Percentiles rank a stretch among this genome's conserved stretches.
Evolutionary conservation across 2,113 vertebrate species (phyloP).

Genomic region (Pangasianodon hypophthalmus): DNA sequence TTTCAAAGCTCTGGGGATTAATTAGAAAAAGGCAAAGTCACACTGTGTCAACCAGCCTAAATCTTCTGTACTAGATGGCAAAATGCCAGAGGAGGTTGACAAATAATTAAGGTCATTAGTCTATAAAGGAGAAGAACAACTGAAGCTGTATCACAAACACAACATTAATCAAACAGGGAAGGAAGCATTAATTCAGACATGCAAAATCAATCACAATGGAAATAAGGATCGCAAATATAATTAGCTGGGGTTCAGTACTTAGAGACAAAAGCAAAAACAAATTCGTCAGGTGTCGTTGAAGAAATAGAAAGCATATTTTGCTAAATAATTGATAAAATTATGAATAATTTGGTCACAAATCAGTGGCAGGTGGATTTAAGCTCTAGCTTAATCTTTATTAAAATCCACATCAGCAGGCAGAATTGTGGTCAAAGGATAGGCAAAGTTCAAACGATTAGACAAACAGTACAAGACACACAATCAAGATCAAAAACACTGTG

Average conservation of each 20-base stretch:
- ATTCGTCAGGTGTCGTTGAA: not conserved
- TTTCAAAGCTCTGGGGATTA: slow-evolving; percentile 34
- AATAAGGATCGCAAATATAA: slow-evolving; percentile 70
- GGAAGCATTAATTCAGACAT: slow-evolving; percentile 57
- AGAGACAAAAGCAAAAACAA: slow-evolving; percentile 40
- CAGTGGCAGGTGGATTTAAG: not conserved
- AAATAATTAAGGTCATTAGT: slow-evolving; percentile 63
- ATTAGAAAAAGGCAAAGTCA: slow-evolving; percentile 38
- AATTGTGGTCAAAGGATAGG: not conserved
- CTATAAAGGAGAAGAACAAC: slow-evolving; percentile 56
- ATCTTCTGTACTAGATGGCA: slow-evolving; percentile 28
- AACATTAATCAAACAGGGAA: slow-evolving; percentile 54
- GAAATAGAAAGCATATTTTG: not conserved
- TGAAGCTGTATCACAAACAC: slow-evolving; percentile 43
- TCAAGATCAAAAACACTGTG: not conserved
- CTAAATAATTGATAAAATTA: not conserved
- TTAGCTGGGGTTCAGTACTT: slow-evolving; percentile 64
- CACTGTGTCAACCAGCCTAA: slow-evolving; percentile 9
- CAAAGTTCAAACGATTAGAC: not conserved
- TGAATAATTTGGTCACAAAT: not conserved
- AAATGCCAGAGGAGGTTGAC: slow-evolving; percentile 34
- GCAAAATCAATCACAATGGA: slow-evolving; percentile 65
- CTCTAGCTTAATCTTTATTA: not conserved
- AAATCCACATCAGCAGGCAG: not conserved
- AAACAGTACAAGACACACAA: not conserved